Evolutionary conservation across 2,888 invertebrate genomes (phyloP).

Genomic region (Cryptosula pallasiana): DNA sequence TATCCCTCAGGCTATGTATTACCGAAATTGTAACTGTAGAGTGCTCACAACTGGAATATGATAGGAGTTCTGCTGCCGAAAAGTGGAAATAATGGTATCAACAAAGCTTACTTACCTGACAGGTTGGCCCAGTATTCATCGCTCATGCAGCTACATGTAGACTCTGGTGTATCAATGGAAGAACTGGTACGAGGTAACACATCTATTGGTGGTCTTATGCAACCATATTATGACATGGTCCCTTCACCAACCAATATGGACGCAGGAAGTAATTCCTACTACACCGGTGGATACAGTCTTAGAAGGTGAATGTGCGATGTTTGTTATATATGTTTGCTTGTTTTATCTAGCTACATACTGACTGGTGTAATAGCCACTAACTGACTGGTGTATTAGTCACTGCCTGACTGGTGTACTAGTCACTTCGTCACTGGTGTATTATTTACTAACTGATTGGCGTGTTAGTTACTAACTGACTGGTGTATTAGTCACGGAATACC

Average conservation of each 20-base stretch:
- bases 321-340: too few species aligned
- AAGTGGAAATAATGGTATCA: neutral
- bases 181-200: constrained; percentile 28
- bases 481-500: too few species aligned
- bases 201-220: constrained; percentile 30
- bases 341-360: too few species aligned
- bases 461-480: too few species aligned
- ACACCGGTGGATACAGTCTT: constrained; percentile 31
- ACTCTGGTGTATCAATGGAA: constrained; percentile 22
- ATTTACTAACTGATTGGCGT: too few species aligned
- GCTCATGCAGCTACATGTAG: constrained; percentile 19
- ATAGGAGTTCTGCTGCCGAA: neutral
- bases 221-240: constrained; percentile 29
- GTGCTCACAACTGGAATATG: neutral
- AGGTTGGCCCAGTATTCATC: constrained; percentile 21
- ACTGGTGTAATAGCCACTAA: too few species aligned
- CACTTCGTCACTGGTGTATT: too few species aligned
- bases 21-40: too few species aligned
- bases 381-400: too few species aligned
- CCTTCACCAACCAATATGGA: constrained; percentile 30
- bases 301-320: constrained; percentile 2
- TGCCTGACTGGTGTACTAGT: too few species aligned
- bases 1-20: too few species aligned
- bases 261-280: constrained; percentile 28
- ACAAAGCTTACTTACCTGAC: constrained; percentile 2